Percentiles rank a stretch among this genome's conserved stretches.
Conservation (phyloP, 1,140 invertebrate species). For the Eumaeus atala region DNA sequence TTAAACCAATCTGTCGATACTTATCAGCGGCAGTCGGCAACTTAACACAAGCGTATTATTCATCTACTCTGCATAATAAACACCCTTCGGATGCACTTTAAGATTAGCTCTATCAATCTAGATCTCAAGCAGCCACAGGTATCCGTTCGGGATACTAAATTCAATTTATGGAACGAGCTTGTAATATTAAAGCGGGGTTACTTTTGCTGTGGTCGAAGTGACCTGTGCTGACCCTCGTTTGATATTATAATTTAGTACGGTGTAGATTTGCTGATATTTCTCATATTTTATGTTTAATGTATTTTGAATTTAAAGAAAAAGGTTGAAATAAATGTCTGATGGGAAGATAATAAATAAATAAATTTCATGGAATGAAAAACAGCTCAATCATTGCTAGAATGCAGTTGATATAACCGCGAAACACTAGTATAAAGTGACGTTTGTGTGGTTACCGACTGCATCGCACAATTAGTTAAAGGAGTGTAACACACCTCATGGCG, state of each 20-base stretch:
- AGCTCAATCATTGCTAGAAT: too few species aligned
- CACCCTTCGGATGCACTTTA: constrained; percentile 39
- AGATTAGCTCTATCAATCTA: constrained; percentile 27
- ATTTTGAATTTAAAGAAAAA: too few species aligned
- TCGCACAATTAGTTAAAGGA: too few species aligned
- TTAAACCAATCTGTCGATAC: constrained; percentile 3
- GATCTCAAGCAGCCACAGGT: constrained; percentile 27
- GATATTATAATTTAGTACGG: constrained; percentile 5
- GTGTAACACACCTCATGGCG: too few species aligned
- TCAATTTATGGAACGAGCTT: constrained; percentile 41
- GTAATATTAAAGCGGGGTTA: constrained; percentile 40
- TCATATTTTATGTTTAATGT: neutral
- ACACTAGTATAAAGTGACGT: too few species aligned
- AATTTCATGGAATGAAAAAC: too few species aligned
- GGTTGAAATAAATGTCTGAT: too few species aligned
- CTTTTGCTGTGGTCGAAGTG: constrained; percentile 3
- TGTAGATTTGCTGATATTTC: constrained; percentile 1
- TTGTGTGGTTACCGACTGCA: too few species aligned
- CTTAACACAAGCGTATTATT: constrained; percentile 18
- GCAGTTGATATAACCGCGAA: too few species aligned
- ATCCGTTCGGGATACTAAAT: constrained; percentile 33
- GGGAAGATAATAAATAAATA: too few species aligned
- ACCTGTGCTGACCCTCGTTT: neutral
- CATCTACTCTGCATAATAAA: constrained; percentile 30
- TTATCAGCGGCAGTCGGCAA: neutral